Conservation (phyloP, 1,140 invertebrate genomes). For the Harlomillsia oculata region DNA sequence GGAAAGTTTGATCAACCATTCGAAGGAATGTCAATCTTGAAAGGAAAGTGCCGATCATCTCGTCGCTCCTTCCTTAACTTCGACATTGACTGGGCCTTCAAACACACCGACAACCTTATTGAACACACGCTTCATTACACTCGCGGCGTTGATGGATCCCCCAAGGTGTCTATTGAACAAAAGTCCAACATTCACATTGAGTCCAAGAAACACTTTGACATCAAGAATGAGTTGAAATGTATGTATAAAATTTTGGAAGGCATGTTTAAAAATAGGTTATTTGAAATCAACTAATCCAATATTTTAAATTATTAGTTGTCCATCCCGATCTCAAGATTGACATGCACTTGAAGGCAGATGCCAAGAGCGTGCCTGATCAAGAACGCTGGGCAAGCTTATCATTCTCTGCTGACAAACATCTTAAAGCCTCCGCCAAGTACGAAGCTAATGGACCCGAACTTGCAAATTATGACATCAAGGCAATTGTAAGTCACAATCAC, state of each 20-base stretch:
- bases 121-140: conserved; percentile 13
- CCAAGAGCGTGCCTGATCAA: conserved; percentile 7
- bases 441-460: neutral
- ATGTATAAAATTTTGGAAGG: neutral
- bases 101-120: conserved; percentile 30
- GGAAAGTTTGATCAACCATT: conserved; percentile 41
- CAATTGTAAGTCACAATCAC: conserved; percentile 9
- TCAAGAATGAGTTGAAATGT: conserved; percentile 12
- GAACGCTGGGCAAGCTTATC: conserved; percentile 2
- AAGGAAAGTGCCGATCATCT: conserved; percentile 31
- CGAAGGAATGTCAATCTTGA: conserved; percentile 26
- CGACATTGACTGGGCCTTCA: conserved; percentile 45
- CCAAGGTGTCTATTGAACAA: conserved; percentile 10
- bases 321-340: conserved; percentile 20
- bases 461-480: conserved; percentile 9
- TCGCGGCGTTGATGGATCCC: conserved; percentile 6
- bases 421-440: conserved; percentile 11
- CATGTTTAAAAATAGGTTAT: too few relatives aligned
- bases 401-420: neutral
- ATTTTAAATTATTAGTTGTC: conserved; percentile 15
- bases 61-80: conserved; percentile 46
- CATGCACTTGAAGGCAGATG: conserved; percentile 13
- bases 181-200: neutral
- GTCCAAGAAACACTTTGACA: conserved; percentile 19
- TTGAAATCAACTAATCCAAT: too few relatives aligned